phyloP scores from a whole-genome alignment of 2,888 invertebrate genomes.

The Drosophila kuntzei region DNA sequence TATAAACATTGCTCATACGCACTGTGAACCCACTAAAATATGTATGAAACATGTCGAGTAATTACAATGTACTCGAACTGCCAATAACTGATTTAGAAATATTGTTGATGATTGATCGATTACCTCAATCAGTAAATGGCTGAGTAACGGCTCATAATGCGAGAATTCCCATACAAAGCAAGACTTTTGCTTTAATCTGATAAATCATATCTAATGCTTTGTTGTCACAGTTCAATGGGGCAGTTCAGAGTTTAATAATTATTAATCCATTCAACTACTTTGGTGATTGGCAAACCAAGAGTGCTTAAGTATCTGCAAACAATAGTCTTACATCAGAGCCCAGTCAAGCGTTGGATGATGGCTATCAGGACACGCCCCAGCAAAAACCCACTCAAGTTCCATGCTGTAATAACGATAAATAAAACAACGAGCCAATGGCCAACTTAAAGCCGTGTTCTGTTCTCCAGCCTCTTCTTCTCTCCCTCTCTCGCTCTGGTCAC shows the following conservation, averaged over 20 bases:
- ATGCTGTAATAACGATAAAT: conserved; percentile 67
- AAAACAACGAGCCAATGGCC: conserved; percentile 39
- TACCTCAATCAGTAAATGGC: conserved; percentile 24
- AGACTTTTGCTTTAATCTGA: conserved; percentile 33
- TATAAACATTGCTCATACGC: conserved; percentile 40
- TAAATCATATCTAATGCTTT: conserved; percentile 18
- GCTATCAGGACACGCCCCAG: conserved; percentile 60
- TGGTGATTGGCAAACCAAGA: conserved; percentile 38
- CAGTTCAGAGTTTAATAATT: not conserved
- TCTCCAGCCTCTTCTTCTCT: not conserved
- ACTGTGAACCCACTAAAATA: conserved; percentile 10
- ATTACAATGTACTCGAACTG: conserved; percentile 21
- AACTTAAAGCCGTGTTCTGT: conserved; percentile 42
- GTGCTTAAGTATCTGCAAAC: conserved; percentile 54
- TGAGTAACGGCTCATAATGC: conserved; percentile 5
- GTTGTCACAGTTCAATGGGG: not conserved
- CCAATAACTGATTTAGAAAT: conserved; percentile 22
- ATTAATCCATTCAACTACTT: conserved; percentile 23
- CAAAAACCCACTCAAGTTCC: conserved; percentile 53
- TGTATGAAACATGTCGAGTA: conserved; percentile 18
- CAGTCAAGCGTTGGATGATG: conserved; percentile 30
- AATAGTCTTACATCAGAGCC: conserved; percentile 52
- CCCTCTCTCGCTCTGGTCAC: conserved; percentile 3
- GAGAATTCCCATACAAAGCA: conserved; percentile 1
- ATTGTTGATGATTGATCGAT: conserved; percentile 22